Percentiles rank a stretch among this genome's conserved stretches.
These are phyloP conservation scores for Osmoderma eremita DNA, from an alignment of 2,888 invertebrate species.

Conservation along the genomic window DNA sequence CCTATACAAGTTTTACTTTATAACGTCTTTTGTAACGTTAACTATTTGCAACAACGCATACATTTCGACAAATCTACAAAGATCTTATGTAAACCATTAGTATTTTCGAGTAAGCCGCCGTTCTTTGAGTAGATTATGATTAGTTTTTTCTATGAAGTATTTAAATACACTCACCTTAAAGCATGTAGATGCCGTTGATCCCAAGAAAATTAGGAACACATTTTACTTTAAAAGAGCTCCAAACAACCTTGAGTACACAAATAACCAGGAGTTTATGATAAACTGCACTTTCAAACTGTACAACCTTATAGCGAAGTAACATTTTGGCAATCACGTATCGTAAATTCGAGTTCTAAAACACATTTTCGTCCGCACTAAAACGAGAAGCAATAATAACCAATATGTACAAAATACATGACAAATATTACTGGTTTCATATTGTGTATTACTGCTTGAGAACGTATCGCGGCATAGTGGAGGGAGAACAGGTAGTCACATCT, in stretches of 20 bases:
- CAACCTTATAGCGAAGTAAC: conserved; percentile 5
- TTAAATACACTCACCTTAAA: conserved; percentile 48
- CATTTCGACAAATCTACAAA: background rate
- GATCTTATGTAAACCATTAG: background rate
- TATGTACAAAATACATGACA: conserved; percentile 37
- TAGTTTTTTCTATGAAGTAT: background rate
- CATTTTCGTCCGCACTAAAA: conserved; percentile 33
- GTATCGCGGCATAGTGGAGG: conserved; percentile 56
- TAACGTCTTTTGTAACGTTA: conserved; percentile 22
- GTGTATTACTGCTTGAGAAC: conserved; percentile 47
- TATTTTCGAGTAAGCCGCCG: no score
- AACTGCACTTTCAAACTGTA: conserved; percentile 43
- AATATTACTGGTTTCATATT: conserved; percentile 46
- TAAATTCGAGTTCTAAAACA: conserved; percentile 34
- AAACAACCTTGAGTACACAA: conserved; percentile 52
- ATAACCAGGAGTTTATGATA: conserved; percentile 43
- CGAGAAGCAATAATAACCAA: conserved; percentile 23
- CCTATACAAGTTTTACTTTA: conserved; percentile 1
- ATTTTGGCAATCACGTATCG: conserved; percentile 25
- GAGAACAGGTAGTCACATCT: conserved; percentile 60
- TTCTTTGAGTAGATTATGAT: background rate
- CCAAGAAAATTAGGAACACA: conserved; percentile 50
- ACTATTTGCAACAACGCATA: conserved; percentile 4
- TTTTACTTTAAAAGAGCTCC: conserved; percentile 50
- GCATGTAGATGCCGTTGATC: conserved; percentile 51